phyloP scores from a whole-genome alignment of 2,797 vertebrate species.

The Sylvia borin region DNA sequence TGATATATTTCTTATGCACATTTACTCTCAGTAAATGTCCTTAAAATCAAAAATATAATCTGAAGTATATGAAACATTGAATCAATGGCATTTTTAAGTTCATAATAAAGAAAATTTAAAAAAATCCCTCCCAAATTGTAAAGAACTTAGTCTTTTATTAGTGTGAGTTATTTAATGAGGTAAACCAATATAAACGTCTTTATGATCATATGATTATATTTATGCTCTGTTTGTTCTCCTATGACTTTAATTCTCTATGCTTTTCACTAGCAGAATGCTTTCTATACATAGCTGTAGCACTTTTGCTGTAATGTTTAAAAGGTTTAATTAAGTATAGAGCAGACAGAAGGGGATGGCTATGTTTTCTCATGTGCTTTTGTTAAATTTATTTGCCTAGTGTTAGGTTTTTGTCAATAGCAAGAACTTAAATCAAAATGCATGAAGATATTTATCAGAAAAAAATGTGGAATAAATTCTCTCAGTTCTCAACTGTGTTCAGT shows the following conservation, averaged over 20 bases:
- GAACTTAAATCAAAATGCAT: not conserved
- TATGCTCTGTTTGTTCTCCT: not conserved
- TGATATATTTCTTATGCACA: fast-evolving
- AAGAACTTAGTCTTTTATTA: not conserved
- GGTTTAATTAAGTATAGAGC: not conserved
- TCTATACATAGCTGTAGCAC: not conserved
- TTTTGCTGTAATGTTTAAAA: not conserved
- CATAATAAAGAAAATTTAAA: not conserved
- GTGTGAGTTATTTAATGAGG: not conserved
- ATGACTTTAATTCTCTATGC: not conserved
- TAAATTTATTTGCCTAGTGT: not conserved
- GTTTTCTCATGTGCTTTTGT: not conserved
- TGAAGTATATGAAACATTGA: not conserved
- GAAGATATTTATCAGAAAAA: not conserved
- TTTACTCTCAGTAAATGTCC: not conserved
- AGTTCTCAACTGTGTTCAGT: not conserved
- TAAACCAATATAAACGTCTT: not conserved
- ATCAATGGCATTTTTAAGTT: not conserved
- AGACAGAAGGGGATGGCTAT: not conserved
- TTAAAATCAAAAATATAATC: not conserved
- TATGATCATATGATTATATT: not conserved
- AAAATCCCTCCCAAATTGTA: not conserved
- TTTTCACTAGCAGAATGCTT: not conserved
- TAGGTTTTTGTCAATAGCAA: not conserved
- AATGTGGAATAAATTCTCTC: not conserved